phyloP scores from a whole-genome alignment of 2,888 invertebrate genomes.

The Orthonevra nobilis region DNA sequence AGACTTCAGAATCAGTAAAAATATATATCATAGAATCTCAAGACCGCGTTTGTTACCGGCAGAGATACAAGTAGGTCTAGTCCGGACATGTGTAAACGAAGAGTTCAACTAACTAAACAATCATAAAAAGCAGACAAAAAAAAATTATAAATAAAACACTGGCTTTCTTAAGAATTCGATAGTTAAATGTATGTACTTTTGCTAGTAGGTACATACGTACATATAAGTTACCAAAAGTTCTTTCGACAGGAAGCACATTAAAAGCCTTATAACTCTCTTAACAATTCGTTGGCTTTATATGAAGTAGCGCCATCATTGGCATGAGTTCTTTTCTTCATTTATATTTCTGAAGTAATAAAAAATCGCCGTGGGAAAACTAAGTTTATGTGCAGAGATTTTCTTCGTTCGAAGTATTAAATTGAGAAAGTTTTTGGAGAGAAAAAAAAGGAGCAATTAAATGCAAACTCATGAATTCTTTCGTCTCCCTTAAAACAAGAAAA shows the following conservation, averaged over 20 bases:
- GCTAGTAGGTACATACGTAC: conserved; percentile 4
- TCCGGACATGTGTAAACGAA: too few relatives aligned
- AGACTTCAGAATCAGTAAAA: too few relatives aligned
- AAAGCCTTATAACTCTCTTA: conserved; percentile 17
- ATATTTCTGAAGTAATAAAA: conserved; percentile 22
- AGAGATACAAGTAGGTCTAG: too few relatives aligned
- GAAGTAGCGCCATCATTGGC: conserved; percentile 16
- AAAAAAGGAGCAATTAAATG: conserved; percentile 55
- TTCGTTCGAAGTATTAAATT: conserved; percentile 15
- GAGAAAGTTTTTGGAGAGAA: conserved; percentile 44
- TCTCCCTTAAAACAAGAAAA: neutral
- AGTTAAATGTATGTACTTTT: too few relatives aligned
- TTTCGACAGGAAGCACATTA: conserved; percentile 24
- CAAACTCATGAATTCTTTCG: neutral
- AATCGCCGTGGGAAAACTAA: conserved; percentile 49
- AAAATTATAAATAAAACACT: conserved; percentile 21
- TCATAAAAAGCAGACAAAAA: conserved; percentile 34
- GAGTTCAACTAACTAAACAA: conserved; percentile 16
- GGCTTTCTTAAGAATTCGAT: conserved; percentile 33
- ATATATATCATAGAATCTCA: too few relatives aligned
- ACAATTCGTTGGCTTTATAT: conserved; percentile 1
- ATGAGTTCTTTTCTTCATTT: conserved; percentile 21
- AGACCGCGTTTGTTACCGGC: too few relatives aligned
- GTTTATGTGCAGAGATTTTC: conserved; percentile 16
- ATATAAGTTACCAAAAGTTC: conserved; percentile 8